Percentiles rank a stretch among this genome's conserved stretches.
These are phyloP conservation scores for Mimachlamys varia DNA, from an alignment of 2,888 invertebrate genomes.

Conservation along the genomic window DNA sequence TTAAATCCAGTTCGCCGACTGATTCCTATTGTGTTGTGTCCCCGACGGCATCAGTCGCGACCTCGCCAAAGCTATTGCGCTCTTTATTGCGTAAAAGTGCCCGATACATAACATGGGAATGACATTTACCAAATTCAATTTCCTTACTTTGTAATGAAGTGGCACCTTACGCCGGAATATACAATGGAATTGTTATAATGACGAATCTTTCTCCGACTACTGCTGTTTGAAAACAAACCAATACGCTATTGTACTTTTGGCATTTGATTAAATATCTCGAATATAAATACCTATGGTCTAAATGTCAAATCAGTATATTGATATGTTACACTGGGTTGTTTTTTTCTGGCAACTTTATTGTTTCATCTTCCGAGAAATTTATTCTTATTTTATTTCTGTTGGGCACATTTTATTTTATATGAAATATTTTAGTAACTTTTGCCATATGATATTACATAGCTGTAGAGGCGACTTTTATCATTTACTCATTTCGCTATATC, in stretches of 20 bases:
- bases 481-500: too few species aligned
- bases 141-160: neutral
- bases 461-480: too few species aligned
- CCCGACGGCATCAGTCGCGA: constrained; percentile 16
- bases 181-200: neutral
- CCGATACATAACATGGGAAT: constrained; percentile 6
- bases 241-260: neutral
- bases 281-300: neutral
- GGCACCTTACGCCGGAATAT: neutral
- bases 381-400: too few species aligned
- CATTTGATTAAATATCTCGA: neutral
- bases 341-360: neutral
- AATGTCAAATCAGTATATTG: neutral
- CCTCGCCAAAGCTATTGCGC: constrained; percentile 14
- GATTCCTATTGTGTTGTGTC: constrained; percentile 14
- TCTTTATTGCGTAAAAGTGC: constrained; percentile 19
- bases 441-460: too few species aligned
- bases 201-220: neutral
- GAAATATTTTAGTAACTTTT: too few species aligned
- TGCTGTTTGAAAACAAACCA: neutral
- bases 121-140: constrained; percentile 20
- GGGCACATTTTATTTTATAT: too few species aligned
- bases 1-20: constrained; percentile 1
- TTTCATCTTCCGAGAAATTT: neutral
- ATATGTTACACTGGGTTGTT: neutral